Percentiles rank a stretch among this genome's conserved stretches.
Evolutionary conservation across 1,140 invertebrate genomes (phyloP).

Genomic region (Eupristina koningsbergeri): DNA sequence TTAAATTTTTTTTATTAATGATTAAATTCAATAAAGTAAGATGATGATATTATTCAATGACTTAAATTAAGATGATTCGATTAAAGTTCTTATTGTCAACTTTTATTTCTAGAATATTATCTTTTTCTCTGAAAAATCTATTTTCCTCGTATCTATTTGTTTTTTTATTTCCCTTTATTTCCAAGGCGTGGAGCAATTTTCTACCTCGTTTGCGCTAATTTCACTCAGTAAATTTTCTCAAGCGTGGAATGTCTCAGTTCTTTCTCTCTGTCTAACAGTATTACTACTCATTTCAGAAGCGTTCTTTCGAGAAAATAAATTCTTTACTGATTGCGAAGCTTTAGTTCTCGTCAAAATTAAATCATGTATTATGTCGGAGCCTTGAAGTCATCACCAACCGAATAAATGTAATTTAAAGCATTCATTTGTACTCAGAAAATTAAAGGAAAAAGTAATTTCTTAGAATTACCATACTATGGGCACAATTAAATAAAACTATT

Average conservation of each 20-base stretch:
- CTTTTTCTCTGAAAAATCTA: neutral
- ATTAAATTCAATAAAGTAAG: neutral
- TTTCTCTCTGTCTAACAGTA: neutral
- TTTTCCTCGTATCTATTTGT: neutral
- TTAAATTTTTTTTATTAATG: neutral
- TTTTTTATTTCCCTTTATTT: neutral
- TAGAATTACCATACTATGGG: too few relatives aligned
- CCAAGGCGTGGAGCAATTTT: conserved; percentile 32
- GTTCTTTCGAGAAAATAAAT: conserved; percentile 23
- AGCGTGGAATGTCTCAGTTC: neutral
- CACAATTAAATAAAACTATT: too few relatives aligned
- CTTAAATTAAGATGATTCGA: neutral
- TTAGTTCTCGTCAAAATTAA: conserved; percentile 5
- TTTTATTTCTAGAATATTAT: neutral
- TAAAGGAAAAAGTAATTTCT: too few relatives aligned
- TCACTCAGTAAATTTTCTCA: conserved; percentile 27
- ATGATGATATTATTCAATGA: neutral
- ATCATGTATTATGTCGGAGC: neutral
- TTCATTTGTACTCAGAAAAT: too few relatives aligned
- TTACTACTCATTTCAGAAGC: neutral
- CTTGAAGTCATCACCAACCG: neutral
- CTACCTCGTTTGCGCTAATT: conserved; percentile 20
- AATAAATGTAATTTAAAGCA: neutral
- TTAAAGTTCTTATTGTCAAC: conserved; percentile 21
- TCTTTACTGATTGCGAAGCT: conserved; percentile 27